Conservation (phyloP, 2,113 vertebrate genomes). For the Cephalopholis sonnerati region DNA sequence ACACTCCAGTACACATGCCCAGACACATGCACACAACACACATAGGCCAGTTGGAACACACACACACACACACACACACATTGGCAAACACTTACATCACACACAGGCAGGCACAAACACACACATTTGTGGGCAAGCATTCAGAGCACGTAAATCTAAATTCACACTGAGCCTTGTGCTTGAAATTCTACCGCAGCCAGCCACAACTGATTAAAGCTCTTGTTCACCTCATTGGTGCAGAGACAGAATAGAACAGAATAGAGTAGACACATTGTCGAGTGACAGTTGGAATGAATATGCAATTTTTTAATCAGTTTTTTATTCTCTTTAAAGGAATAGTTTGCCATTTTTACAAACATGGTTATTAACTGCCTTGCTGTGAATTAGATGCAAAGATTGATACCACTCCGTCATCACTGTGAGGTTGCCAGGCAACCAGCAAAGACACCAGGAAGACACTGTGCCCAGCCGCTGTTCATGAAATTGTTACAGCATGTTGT, state of each 20-base stretch:
- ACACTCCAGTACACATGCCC: conserved; percentile 18
- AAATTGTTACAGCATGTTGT: not conserved
- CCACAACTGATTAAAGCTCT: conserved; percentile 59
- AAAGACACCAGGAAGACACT: conserved; percentile 16
- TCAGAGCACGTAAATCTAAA: conserved; percentile 70
- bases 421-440: conserved; percentile 57
- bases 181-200: conserved; percentile 72
- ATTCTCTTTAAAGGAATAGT: not conserved
- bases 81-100: conserved; percentile 9
- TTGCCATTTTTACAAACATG: conserved; percentile 6
- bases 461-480: not conserved
- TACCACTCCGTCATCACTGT: conserved; percentile 10
- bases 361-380: not conserved
- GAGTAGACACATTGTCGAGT: not conserved
- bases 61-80: conserved; percentile 8
- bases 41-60: not conserved
- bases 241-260: conserved; percentile 20
- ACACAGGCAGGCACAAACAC: conserved; percentile 32
- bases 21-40: conserved; percentile 41
- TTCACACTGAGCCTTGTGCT: conserved; percentile 63
- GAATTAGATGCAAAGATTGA: conserved; percentile 25
- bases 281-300: not conserved
- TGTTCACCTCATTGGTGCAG: conserved; percentile 57
- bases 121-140: conserved; percentile 52
- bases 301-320: not conserved